Base-by-base conservation (phyloP, 2,888 invertebrate genomes). In the Drosophila colorata region DNA sequence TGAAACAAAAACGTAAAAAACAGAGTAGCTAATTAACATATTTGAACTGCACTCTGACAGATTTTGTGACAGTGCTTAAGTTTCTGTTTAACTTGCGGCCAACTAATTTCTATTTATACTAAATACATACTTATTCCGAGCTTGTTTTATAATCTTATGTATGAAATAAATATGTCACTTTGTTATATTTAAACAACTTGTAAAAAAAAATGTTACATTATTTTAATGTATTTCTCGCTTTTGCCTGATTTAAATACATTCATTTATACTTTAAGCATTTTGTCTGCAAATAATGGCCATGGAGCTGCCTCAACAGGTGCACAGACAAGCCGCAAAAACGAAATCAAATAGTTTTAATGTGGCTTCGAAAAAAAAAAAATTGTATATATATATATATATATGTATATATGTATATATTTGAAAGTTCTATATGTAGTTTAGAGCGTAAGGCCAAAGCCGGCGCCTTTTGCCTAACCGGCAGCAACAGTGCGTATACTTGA, bases 401-500 rank as follows among this genome's bases (percentile, higher is more conserved):
- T 53, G 16, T 16, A 38, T 20, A 70, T 38, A 18, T 33, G 20
- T 11, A 28, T 20, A 11, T 46, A 6, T 38, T 14, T 49, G 31
- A 5, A 23, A 31, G 35, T 20, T 37, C 0, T 41, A 41, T 18
- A 11, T 48, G 18, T 41, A 18, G 47, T 33, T 33, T 38, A 13
- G 18, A 28, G 16, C 6, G 23, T 16, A 23, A 8, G 18, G 35
- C 7, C 6, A 16, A 14, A 28, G 55, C 14, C 18, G 18, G 35
- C 16, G 13, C 31, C 8, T 16, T 48, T 48, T 49, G 47, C 5
- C 20, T 35, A 57, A 58, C 65, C 67, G 64, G 56, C 70, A 64
- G 60, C 73, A 71, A 87, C 82, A 65, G 69, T 44, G 78, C 89
- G 84, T 84, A 75, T 84, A 69, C 89, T 84, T 83, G 48, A 86